Conservation (phyloP, 2,113 vertebrate genomes). For the Litocranius walleri region DNA sequence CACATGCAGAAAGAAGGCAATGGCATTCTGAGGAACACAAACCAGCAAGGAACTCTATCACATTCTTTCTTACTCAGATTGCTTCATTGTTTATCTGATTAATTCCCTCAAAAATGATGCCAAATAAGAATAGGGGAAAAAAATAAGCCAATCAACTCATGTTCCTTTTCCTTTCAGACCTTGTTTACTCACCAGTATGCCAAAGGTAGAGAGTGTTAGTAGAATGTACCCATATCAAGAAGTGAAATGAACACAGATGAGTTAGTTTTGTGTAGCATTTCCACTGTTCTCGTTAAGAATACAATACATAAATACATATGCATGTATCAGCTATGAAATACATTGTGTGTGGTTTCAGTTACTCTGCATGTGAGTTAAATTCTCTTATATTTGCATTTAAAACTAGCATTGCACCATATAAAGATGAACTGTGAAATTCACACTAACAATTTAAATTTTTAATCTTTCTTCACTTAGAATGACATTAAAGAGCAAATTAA, state of each 20-base stretch:
- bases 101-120: neutral
- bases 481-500: neutral
- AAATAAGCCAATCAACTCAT: neutral
- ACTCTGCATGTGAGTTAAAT: neutral
- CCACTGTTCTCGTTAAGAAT: neutral
- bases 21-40: neutral
- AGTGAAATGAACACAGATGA: neutral
- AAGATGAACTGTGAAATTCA: slow-evolving; percentile 38
- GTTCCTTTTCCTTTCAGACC: neutral
- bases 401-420: slow-evolving; percentile 9
- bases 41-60: neutral
- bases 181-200: neutral
- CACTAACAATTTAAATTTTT: slow-evolving; percentile 43
- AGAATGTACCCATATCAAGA: neutral
- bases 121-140: neutral
- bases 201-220: neutral
- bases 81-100: neutral
- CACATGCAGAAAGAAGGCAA: neutral
- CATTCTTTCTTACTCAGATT: neutral
- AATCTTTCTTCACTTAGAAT: slow-evolving; percentile 40
- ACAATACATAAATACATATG: neutral
- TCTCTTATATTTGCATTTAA: slow-evolving; percentile 46
- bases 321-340: neutral
- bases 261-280: neutral
- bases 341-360: neutral